A percentile compares a stretch with the other conserved stretches of the same genome.
Evolutionary conservation across 2,797 vertebrate genomes (phyloP).

Genomic region (Salarias fasciatus): DNA sequence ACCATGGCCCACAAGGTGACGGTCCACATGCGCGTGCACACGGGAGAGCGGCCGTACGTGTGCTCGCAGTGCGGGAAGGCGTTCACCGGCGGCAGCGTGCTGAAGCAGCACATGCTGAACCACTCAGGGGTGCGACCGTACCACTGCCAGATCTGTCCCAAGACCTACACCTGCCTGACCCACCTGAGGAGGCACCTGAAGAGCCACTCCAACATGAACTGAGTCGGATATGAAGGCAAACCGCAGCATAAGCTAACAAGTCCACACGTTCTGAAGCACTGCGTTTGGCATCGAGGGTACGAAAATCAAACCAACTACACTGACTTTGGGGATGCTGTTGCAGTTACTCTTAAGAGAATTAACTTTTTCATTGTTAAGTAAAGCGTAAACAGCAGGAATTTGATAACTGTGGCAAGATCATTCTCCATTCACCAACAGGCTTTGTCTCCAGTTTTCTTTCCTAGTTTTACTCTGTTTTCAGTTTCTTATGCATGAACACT

Average conservation of each 20-base stretch:
- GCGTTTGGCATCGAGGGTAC: slow-evolving; percentile 5
- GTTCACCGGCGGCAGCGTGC: slow-evolving; percentile 78
- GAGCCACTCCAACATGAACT: slow-evolving; percentile 76
- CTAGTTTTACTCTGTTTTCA: slow-evolving; percentile 1
- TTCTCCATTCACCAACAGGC: slow-evolving; percentile 1
- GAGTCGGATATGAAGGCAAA: slow-evolving; percentile 7
- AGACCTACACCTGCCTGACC: slow-evolving; percentile 82
- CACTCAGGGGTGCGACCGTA: slow-evolving; percentile 80
- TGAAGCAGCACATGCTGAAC: slow-evolving; percentile 82
- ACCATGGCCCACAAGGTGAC: slow-evolving; percentile 81
- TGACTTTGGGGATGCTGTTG: slow-evolving; percentile 10
- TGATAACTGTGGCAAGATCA: slow-evolving; percentile 14
- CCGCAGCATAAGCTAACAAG: background rate
- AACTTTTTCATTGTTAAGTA: slow-evolving; percentile 17
- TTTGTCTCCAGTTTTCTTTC: background rate
- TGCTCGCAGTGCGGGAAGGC: slow-evolving; percentile 81
- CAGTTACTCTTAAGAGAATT: slow-evolving; percentile 17
- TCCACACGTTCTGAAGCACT: slow-evolving; percentile 3
- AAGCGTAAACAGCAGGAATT: slow-evolving; percentile 6
- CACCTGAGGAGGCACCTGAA: slow-evolving; percentile 82
- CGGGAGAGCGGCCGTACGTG: slow-evolving; percentile 76
- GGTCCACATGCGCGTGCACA: slow-evolving; percentile 80
- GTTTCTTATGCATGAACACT: slow-evolving; percentile 31
- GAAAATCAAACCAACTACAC: slow-evolving; percentile 27
- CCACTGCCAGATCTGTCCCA: slow-evolving; percentile 82